These are phyloP conservation scores for Pygmarrhopalites habei DNA, from an alignment of 1,140 invertebrate species.

Conservation along the genomic window DNA sequence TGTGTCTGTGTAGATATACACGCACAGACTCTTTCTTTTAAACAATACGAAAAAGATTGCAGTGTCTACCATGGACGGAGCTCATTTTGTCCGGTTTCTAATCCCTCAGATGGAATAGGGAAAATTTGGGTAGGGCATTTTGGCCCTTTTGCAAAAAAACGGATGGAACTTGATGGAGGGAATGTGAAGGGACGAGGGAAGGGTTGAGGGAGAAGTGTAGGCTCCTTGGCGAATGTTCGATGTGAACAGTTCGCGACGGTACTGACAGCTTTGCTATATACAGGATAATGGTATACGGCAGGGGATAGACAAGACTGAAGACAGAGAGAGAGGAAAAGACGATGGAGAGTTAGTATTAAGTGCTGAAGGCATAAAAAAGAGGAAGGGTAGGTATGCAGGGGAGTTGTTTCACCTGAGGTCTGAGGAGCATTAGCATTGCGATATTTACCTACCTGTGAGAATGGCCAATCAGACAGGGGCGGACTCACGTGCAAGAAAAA, in stretches of 20 bases:
- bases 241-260: not conserved
- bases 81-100: no score
- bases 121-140: no score
- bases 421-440: slow-evolving; percentile 29
- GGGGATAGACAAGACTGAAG: not conserved
- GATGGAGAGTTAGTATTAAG: not conserved
- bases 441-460: slow-evolving; percentile 32
- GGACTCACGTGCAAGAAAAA: slow-evolving; percentile 23
- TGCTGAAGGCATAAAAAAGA: slow-evolving; percentile 19
- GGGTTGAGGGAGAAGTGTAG: not conserved
- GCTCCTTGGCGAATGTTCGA: not conserved
- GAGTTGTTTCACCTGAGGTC: slow-evolving; percentile 28
- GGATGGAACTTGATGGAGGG: not conserved
- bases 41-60: not conserved
- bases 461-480: slow-evolving; percentile 27
- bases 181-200: not conserved
- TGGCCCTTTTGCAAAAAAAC: no score
- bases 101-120: no score
- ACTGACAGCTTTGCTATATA: no score
- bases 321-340: not conserved
- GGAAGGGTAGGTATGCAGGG: slow-evolving; percentile 16
- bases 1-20: no score
- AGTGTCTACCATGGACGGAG: no score
- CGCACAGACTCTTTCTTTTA: no score
- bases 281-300: no score